A percentile compares a stretch with the other conserved stretches of the same genome.
Evolutionary conservation across 1,140 invertebrate species (phyloP).

Genomic region (Bradynema listronoti): DNA sequence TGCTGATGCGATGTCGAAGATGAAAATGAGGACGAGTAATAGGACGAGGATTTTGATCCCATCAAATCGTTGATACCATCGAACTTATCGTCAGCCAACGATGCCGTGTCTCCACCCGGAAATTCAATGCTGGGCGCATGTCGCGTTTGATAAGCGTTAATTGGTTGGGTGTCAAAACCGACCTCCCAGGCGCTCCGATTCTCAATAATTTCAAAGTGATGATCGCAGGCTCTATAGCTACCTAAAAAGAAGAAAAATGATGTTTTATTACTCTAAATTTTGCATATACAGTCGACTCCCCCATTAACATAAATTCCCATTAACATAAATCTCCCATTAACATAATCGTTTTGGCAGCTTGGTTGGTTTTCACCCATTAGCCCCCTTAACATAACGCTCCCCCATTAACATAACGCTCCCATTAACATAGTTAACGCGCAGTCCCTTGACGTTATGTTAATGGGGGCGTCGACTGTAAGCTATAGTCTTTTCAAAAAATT

Average conservation of each 20-base stretch:
- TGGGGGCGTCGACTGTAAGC: too few relatives aligned
- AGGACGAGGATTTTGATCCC: too few relatives aligned
- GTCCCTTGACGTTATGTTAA: too few relatives aligned
- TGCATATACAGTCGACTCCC: neutral
- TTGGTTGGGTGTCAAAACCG: constrained; percentile 42
- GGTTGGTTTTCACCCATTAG: neutral
- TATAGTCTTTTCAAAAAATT: too few relatives aligned
- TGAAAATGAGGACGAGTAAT: too few relatives aligned
- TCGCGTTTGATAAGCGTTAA: constrained; percentile 40
- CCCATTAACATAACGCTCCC: neutral
- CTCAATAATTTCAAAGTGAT: constrained; percentile 35
- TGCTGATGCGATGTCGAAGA: too few relatives aligned
- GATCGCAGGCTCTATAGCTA: constrained; percentile 50
- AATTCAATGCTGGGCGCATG: constrained; percentile 42
- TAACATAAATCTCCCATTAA: neutral
- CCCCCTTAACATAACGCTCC: neutral
- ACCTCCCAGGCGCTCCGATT: constrained; percentile 21
- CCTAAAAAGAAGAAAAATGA: constrained; percentile 24
- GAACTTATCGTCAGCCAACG: too few relatives aligned
- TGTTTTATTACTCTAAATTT: neutral
- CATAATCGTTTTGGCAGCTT: neutral
- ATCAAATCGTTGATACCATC: too few relatives aligned
- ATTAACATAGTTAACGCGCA: neutral
- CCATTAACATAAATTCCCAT: too few relatives aligned
- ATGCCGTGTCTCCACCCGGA: too few relatives aligned